Evolutionary conservation across 2,888 invertebrate species (phyloP).

Genomic region (Strigamia maritima): DNA sequence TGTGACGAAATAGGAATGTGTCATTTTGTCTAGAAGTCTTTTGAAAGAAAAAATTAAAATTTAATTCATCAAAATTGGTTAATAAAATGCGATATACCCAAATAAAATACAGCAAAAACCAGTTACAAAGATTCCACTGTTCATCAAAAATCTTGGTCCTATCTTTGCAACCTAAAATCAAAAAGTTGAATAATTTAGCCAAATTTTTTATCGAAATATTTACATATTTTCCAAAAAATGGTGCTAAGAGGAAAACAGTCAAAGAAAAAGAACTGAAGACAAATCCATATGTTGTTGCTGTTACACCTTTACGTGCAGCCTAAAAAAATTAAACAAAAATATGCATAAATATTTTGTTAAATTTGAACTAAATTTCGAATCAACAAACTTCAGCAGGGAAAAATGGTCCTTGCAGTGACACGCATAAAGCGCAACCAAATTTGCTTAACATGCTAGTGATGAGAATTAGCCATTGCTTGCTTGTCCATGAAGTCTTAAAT

Average conservation of each 20-base stretch:
- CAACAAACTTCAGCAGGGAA: slow-evolving; percentile 71
- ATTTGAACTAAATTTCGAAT: background rate
- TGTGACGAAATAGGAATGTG: slow-evolving; percentile 62
- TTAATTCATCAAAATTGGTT: no score
- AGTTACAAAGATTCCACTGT: slow-evolving; percentile 75
- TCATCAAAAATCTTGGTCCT: slow-evolving; percentile 76
- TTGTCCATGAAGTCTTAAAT: slow-evolving; percentile 49
- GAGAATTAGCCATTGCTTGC: slow-evolving; percentile 68
- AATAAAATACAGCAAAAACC: slow-evolving; percentile 78
- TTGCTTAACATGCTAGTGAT: slow-evolving; percentile 75
- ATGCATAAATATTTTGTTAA: background rate
- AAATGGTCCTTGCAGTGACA: slow-evolving; percentile 79
- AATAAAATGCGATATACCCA: slow-evolving; percentile 58
- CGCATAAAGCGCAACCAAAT: slow-evolving; percentile 79
- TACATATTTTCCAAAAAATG: slow-evolving; percentile 74
- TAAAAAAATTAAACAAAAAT: no score
- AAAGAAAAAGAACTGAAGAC: slow-evolving; percentile 84
- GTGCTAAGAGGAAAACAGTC: slow-evolving; percentile 75
- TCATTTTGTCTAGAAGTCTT: slow-evolving; percentile 37
- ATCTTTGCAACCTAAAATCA: slow-evolving; percentile 64
- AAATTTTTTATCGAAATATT: no score
- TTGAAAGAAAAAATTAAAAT: background rate
- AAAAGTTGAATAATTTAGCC: no score
- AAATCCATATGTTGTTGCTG: slow-evolving; percentile 76
- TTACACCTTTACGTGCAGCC: slow-evolving; percentile 53